A percentile compares a stretch with the other conserved stretches of the same genome.
Conservation (phyloP, 2,888 invertebrate species). For the Cerceris rybyensis region DNA sequence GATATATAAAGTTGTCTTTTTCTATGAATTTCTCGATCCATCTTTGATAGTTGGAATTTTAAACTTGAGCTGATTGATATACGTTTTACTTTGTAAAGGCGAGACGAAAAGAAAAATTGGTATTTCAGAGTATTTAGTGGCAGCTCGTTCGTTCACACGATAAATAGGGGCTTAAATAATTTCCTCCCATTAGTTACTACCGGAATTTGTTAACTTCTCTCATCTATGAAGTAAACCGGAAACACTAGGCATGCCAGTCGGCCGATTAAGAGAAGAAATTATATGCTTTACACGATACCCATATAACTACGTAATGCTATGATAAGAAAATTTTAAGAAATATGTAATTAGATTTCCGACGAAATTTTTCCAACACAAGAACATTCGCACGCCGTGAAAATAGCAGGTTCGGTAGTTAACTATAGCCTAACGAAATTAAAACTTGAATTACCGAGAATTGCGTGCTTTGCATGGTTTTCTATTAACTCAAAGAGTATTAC, state of each 20-base stretch:
- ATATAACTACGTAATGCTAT: conserved; percentile 9
- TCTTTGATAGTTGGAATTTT: no score
- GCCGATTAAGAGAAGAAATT: conserved; percentile 25
- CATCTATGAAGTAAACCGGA: conserved; percentile 26
- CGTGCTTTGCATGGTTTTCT: neutral
- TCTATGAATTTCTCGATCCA: no score
- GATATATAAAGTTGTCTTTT: no score
- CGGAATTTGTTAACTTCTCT: conserved; percentile 21
- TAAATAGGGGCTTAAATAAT: conserved; percentile 26
- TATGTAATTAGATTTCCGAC: neutral
- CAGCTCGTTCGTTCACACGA: conserved; percentile 21
- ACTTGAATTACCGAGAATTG: neutral
- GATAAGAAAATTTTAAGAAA: neutral
- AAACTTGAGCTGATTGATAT: no score
- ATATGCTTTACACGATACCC: conserved; percentile 16
- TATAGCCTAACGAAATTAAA: neutral
- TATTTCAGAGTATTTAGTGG: conserved; percentile 6
- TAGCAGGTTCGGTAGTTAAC: neutral
- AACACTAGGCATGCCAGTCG: conserved; percentile 13
- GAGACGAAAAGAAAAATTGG: conserved; percentile 11
- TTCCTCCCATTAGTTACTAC: conserved; percentile 23
- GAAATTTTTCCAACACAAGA: conserved; percentile 1
- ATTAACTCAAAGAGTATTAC: no score
- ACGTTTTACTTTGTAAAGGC: no score
- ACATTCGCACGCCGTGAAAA: conserved; percentile 2